Evolutionary conservation across 2,888 invertebrate species (phyloP).

Genomic region (Lordiphosa andalusiaca): DNA sequence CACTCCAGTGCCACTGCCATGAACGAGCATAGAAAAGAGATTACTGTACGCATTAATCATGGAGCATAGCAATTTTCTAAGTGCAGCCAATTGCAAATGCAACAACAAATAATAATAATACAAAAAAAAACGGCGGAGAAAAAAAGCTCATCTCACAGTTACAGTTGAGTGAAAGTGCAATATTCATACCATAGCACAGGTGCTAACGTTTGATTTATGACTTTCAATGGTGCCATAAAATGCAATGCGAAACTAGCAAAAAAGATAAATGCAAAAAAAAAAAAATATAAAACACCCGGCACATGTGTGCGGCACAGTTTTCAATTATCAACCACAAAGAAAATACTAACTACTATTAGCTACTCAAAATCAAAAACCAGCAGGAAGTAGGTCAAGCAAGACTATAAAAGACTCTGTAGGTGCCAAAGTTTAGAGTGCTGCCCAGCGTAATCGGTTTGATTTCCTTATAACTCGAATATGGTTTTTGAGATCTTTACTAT

Average conservation of each 20-base stretch:
- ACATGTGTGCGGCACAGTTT: not conserved
- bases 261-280: not conserved
- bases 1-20: not conserved
- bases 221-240: conserved; percentile 21
- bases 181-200: conserved; percentile 13
- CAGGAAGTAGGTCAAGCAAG: too few species aligned
- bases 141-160: conserved; percentile 8
- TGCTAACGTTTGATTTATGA: conserved; percentile 44
- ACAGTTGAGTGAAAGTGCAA: conserved; percentile 37
- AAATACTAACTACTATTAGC: not conserved
- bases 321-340: conserved; percentile 5
- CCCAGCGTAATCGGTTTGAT: too few species aligned
- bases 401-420: too few species aligned
- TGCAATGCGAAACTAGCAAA: not conserved
- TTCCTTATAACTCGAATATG: too few species aligned
- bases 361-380: too few species aligned
- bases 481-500: too few species aligned
- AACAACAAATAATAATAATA: not conserved
- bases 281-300: not conserved
- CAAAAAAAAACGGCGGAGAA: not conserved
- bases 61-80: conserved; percentile 15
- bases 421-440: too few species aligned
- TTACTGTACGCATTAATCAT: conserved; percentile 16
- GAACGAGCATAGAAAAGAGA: conserved; percentile 1
- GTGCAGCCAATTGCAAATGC: conserved; percentile 14